Evolutionary conservation across 2,888 invertebrate genomes (phyloP).

Genomic region (Tinea semifulvella): DNA sequence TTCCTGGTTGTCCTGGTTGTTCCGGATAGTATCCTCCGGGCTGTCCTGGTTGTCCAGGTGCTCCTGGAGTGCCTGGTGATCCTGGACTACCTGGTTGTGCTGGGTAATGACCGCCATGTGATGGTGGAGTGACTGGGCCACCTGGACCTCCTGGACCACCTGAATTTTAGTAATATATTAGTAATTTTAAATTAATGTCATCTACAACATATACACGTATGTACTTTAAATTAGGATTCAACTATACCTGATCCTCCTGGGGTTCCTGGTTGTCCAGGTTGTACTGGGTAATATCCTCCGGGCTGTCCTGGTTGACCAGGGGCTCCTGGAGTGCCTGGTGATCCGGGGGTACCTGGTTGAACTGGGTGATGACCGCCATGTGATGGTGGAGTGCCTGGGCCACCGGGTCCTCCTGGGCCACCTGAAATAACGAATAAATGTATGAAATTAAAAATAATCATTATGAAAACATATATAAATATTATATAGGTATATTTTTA

Average conservation of each 20-base stretch:
- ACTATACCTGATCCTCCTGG: constrained; percentile 21
- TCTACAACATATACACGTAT: too few species aligned
- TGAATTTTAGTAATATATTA: neutral
- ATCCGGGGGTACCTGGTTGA: constrained; percentile 19
- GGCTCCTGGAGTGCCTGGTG: constrained; percentile 23
- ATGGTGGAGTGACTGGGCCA: neutral
- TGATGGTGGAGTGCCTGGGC: constrained; percentile 20
- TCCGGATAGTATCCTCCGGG: constrained; percentile 36
- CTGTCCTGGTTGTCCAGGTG: constrained; percentile 37
- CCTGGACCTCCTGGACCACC: constrained; percentile 17
- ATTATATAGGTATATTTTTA: too few species aligned
- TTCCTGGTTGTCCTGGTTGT: constrained; percentile 23
- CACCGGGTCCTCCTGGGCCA: constrained; percentile 24
- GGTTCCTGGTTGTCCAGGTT: constrained; percentile 23
- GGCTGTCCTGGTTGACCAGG: constrained; percentile 25
- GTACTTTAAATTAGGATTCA: neutral
- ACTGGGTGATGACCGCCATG: constrained; percentile 24
- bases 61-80: constrained; percentile 25
- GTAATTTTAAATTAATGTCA: neutral
- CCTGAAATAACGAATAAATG: constrained; percentile 12
- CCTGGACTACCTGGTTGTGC: constrained; percentile 23
- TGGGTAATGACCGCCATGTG: constrained; percentile 14
- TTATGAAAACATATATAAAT: too few species aligned
- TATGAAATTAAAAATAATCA: too few species aligned
- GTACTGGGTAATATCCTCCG: constrained; percentile 31